phyloP scores from a whole-genome alignment of 2,888 invertebrate genomes.

The Cheilosia urbana region DNA sequence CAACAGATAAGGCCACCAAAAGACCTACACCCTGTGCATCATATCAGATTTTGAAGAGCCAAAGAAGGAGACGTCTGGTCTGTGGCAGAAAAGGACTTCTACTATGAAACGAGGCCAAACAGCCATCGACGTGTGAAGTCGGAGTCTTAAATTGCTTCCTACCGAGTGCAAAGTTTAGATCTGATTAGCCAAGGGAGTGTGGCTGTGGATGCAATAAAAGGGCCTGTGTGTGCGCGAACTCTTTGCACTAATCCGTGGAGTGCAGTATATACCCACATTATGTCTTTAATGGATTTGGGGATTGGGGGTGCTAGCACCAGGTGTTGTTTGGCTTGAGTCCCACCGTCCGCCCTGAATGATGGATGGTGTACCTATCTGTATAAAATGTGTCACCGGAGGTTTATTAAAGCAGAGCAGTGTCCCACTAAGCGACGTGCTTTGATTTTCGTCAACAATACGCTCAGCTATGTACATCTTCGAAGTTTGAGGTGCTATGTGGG shows the following conservation, averaged over 20 bases:
- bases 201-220: constrained; percentile 67
- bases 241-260: constrained; percentile 33
- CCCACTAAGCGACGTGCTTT: constrained; percentile 8
- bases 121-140: constrained; percentile 72
- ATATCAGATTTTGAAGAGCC: constrained; percentile 67
- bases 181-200: constrained; percentile 69
- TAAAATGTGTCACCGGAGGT: constrained; percentile 39
- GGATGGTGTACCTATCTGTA: constrained; percentile 11
- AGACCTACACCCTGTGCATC: constrained; percentile 68
- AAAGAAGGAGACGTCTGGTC: constrained; percentile 66
- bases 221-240: constrained; percentile 38
- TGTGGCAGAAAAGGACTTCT: constrained; percentile 38
- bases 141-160: constrained; percentile 71
- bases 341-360: constrained; percentile 1
- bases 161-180: constrained; percentile 72
- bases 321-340: constrained; percentile 43
- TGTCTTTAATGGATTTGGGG: constrained; percentile 33
- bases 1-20: constrained; percentile 71
- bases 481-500: constrained; percentile 3
- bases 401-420: constrained; percentile 2
- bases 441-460: constrained; percentile 35
- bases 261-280: background rate
- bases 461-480: constrained; percentile 5
- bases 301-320: constrained; percentile 47
- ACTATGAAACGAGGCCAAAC: constrained; percentile 62